Evolutionary conservation across 2,888 invertebrate genomes (phyloP), one percentile per base, ranked within the genome.

Genomic region (Tetragnatha montana): DNA sequence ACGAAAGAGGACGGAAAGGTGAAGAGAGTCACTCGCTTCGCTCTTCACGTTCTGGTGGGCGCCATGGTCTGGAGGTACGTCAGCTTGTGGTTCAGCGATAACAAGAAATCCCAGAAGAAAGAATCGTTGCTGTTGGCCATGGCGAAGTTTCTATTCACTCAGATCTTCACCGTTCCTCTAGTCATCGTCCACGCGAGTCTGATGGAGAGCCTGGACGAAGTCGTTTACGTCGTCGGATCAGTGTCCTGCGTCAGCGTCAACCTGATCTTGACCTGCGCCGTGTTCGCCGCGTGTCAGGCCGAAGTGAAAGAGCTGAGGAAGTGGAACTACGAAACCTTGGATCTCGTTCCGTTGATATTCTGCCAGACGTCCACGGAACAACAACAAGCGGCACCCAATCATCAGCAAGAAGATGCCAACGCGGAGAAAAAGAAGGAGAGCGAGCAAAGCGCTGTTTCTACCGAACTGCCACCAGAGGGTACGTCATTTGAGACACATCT

Each of bases 51-150:
- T 69, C 12, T 87, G 10, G 49, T 81, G 8, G 86, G 86, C 3
- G 89, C 86, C 22, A 82, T 90, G 76, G 49, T 87, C 3, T 90
- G 89, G 89, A 78, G 89, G 35, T 90, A 90, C 17, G 49, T 90
- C 0, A n/a, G 50, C 19, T 22, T 90, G 47, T 87, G 86, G 82
- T 85, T 85, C 14, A 73, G 70, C 21, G 76, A 76, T 10, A 35
- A 73, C 2, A 87, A 78, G 50, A 73, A 87, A n/a, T 8, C 50
- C 0, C 82, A 79, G 47, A 87, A 79, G 35, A 82, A 74, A 35
- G 68, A 68, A 60, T 71, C 87, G 14, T 22, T 86, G 2, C 47
- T 90, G 49, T 47, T 90, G 75, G 51, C 89, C 7, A 82, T 86
- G 71, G 22, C 68, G 1, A 90, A 90, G 35, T 90, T 87, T 14